phyloP scores from a whole-genome alignment of 2,797 vertebrate genomes.

The Tauraco hartlaubi region DNA sequence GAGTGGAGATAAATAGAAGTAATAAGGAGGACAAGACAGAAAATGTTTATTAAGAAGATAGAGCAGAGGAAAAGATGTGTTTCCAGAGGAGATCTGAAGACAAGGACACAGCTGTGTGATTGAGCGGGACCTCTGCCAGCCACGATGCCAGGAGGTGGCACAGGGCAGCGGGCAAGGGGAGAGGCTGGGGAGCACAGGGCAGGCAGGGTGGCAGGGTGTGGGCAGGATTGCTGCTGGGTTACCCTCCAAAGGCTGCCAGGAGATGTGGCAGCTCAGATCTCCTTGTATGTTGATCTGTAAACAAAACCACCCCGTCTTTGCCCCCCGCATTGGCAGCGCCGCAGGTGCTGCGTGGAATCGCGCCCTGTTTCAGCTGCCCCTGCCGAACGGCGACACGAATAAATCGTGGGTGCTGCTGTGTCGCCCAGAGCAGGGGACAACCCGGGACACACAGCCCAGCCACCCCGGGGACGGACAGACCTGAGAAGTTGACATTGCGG shows the following conservation, averaged over 20 bases:
- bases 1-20: constrained; percentile 67
- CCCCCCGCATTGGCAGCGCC: accelerated
- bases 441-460: not conserved
- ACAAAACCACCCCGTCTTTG: not conserved
- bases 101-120: not conserved
- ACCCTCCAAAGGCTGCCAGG: not conserved
- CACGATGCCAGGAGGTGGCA: not conserved
- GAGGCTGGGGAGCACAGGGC: not conserved
- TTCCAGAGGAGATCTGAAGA: constrained; percentile 43
- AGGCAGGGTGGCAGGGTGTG: not conserved
- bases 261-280: not conserved
- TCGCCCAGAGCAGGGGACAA: accelerated
- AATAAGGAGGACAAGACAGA: constrained; percentile 66
- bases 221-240: not conserved
- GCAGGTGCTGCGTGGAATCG: not conserved
- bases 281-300: not conserved
- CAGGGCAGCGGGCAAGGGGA: not conserved
- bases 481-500: constrained; percentile 94
- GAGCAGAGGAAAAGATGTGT: not conserved
- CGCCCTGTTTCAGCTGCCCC: too few species aligned
- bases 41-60: constrained; percentile 64
- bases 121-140: not conserved
- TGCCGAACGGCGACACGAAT: accelerated
- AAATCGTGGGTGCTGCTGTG: not conserved
- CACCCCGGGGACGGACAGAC: constrained; percentile 58